Conservation (phyloP, 2,113 vertebrate genomes). For the Charadrius vociferus region DNA sequence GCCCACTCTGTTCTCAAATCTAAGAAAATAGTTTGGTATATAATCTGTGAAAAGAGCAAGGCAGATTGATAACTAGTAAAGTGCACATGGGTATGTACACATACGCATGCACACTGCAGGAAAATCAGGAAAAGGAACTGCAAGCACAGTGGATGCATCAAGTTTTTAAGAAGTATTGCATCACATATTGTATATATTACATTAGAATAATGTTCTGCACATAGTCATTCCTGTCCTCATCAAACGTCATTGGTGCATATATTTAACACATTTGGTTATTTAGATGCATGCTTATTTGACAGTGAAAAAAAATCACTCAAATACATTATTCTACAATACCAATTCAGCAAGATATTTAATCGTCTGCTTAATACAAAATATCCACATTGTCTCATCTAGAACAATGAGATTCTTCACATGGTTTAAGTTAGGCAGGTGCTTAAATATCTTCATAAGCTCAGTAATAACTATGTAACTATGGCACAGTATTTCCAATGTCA, state of each 20-base stretch:
- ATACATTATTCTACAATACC: not conserved
- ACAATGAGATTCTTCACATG: not conserved
- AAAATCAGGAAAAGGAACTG: not conserved
- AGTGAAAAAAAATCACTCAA: not conserved
- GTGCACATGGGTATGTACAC: not conserved
- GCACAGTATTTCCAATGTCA: not conserved
- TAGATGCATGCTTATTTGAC: not conserved
- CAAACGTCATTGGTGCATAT: not conserved
- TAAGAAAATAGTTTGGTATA: not conserved
- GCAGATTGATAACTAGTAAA: not conserved
- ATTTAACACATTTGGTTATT: not conserved
- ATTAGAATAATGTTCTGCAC: not conserved
- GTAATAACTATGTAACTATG: not conserved
- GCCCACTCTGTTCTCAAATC: not conserved
- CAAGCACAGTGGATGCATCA: not conserved
- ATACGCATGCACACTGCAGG: not conserved
- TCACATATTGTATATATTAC: not conserved
- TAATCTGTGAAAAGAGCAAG: not conserved
- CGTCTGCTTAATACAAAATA: not conserved
- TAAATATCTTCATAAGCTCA: not conserved
- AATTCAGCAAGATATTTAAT: not conserved
- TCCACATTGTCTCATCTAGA: not conserved
- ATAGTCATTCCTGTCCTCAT: not conserved
- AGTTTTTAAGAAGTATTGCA: not conserved
- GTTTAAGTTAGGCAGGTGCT: conserved; percentile 50